Evolutionary conservation across 2,113 vertebrate genomes (phyloP).

Genomic region (Caretta caretta): DNA sequence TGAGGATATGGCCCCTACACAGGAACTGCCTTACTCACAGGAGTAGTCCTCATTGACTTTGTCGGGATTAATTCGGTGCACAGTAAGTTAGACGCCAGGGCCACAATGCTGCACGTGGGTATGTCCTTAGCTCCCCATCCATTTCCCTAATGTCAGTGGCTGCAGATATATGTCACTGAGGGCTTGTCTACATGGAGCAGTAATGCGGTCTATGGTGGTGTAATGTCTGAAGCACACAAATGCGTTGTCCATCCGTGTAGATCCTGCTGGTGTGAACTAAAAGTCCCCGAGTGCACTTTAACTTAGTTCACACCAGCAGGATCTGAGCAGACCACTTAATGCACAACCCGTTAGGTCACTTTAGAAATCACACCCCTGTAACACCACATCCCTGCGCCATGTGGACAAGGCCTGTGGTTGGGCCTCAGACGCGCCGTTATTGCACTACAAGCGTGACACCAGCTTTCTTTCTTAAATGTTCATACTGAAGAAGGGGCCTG

Average conservation of each 20-base stretch:
- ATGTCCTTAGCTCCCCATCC: background rate
- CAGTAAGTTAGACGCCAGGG: too few species aligned
- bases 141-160: background rate
- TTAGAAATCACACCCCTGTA: background rate
- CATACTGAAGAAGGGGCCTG: background rate
- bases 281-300: too few species aligned
- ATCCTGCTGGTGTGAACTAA: too few species aligned
- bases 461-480: background rate
- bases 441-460: background rate
- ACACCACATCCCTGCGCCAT: background rate
- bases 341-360: background rate
- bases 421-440: accelerated
- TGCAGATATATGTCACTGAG: too few species aligned
- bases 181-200: too few species aligned
- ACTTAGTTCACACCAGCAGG: background rate
- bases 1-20: background rate
- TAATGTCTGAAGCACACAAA: too few species aligned
- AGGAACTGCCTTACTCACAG: background rate
- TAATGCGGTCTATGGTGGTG: too few species aligned
- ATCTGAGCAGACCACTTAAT: background rate
- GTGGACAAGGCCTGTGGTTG: background rate
- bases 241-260: too few species aligned
- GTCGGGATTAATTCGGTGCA: background rate
- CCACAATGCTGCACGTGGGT: too few species aligned
- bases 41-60: background rate